Evolutionary conservation across 2,888 invertebrate species (phyloP).

Genomic region (Polymixis flavicincta): DNA sequence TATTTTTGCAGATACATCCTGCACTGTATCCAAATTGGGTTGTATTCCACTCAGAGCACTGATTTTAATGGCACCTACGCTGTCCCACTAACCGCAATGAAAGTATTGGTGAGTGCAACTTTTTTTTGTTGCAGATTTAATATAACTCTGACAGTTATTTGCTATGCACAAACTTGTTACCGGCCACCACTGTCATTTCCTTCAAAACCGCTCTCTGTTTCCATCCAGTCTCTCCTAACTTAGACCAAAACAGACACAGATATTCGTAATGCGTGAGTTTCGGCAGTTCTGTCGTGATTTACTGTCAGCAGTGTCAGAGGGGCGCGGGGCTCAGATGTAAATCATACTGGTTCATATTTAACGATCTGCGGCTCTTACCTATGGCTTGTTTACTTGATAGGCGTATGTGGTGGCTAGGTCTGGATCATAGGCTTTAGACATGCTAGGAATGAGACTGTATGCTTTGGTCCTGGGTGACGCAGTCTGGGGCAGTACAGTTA

Average conservation of each 20-base stretch:
- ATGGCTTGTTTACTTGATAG: constrained; percentile 66
- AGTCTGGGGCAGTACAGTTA: not conserved
- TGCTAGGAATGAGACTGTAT: not conserved
- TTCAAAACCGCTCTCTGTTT: not conserved
- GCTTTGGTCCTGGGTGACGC: not conserved
- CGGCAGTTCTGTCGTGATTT: constrained; percentile 87
- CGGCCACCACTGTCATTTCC: no score
- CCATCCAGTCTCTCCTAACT: constrained; percentile 51
- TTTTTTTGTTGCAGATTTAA: no score
- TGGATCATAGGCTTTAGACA: not conserved
- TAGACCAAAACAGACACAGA: constrained; percentile 72
- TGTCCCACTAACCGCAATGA: no score
- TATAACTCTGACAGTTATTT: no score
- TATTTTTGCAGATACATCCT: no score
- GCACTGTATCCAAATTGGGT: no score
- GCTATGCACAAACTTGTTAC: no score
- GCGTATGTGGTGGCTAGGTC: constrained; percentile 19
- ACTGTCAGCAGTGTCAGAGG: constrained; percentile 75
- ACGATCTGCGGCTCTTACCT: constrained; percentile 61
- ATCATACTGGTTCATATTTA: constrained; percentile 84
- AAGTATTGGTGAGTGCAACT: no score
- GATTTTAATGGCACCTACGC: no score
- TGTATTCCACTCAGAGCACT: no score
- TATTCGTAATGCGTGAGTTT: constrained; percentile 87
- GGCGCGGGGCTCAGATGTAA: constrained; percentile 75